phyloP scores from a whole-genome alignment of 2,113 vertebrate species.

The Lepisosteus oculatus region DNA sequence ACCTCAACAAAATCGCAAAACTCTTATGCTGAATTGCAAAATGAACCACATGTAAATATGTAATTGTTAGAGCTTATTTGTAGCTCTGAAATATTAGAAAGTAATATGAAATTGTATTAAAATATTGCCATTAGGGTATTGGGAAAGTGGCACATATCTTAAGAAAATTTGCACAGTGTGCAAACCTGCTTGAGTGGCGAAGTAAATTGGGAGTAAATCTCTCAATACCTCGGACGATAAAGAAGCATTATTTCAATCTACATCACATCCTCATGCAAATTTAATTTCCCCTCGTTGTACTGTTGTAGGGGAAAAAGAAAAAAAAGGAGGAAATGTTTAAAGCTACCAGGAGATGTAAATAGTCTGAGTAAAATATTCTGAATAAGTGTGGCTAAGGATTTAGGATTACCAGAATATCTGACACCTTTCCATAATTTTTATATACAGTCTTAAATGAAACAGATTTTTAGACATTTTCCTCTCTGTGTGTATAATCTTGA shows the following conservation, averaged over 20 bases:
- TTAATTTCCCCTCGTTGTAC: constrained; percentile 75
- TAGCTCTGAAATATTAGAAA: constrained; percentile 66
- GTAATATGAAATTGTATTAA: constrained; percentile 68
- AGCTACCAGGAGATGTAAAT: constrained; percentile 77
- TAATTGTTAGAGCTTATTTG: constrained; percentile 71
- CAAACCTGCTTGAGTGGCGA: constrained; percentile 72
- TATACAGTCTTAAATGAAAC: constrained; percentile 80
- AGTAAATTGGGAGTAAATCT: constrained; percentile 92
- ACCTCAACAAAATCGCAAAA: constrained; percentile 42
- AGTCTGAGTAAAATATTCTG: constrained; percentile 69
- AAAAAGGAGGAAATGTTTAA: constrained; percentile 67
- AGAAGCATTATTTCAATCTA: constrained; percentile 88
- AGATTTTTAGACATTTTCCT: constrained; percentile 62
- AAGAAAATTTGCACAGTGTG: constrained; percentile 83
- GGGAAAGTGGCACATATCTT: constrained; percentile 78
- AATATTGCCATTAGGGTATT: constrained; percentile 66
- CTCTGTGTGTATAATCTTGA: constrained; percentile 81
- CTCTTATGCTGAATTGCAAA: constrained; percentile 62
- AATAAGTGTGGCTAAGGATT: constrained; percentile 79
- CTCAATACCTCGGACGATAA: constrained; percentile 84
- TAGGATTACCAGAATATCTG: constrained; percentile 56
- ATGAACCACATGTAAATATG: constrained; percentile 69
- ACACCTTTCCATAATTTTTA: constrained; percentile 71
- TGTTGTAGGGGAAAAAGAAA: constrained; percentile 64
- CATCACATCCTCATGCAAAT: constrained; percentile 91